Evolutionary conservation across 23 tunicate genomes (phyloP).

Genomic region (Clavelina lepadiformis): DNA sequence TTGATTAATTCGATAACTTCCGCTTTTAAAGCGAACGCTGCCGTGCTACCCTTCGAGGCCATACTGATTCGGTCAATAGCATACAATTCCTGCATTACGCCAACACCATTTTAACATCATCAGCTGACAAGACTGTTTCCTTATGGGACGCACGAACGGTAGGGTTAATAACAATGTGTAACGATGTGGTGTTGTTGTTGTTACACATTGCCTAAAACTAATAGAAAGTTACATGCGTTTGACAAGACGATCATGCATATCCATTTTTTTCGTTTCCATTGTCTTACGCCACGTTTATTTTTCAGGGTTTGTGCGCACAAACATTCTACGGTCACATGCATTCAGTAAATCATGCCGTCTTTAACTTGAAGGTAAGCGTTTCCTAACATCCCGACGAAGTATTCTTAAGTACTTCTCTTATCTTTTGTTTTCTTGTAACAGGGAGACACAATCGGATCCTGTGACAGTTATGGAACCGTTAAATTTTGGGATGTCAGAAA

Average conservation of each 20-base stretch:
- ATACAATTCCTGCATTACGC: conserved; percentile 62
- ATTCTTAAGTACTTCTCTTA: not conserved
- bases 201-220: too few relatives aligned
- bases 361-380: conserved; percentile 63
- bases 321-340: conserved; percentile 93
- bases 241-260: too few relatives aligned
- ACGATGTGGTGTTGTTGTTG: too few relatives aligned
- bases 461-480: conserved; percentile 90
- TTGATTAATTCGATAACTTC: too few relatives aligned
- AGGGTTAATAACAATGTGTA: too few relatives aligned
- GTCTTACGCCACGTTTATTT: not conserved
- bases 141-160: conserved; percentile 98
- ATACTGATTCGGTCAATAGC: conserved; percentile 90
- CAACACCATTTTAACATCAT: conserved; percentile 74
- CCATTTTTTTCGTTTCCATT: too few relatives aligned
- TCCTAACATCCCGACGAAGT: not conserved
- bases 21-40: conserved; percentile 62
- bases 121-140: conserved; percentile 88
- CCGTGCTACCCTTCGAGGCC: conserved; percentile 83
- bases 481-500: conserved; percentile 90
- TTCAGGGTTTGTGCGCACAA: conserved; percentile 91
- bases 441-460: conserved; percentile 96
- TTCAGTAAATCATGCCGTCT: conserved; percentile 81
- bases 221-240: too few relatives aligned
- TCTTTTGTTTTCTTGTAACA: not conserved